A percentile compares a stretch with the other conserved stretches of the same genome.
These are phyloP conservation scores for Scomber colias DNA, from an alignment of 2,113 vertebrate species.

Conservation along the genomic window DNA sequence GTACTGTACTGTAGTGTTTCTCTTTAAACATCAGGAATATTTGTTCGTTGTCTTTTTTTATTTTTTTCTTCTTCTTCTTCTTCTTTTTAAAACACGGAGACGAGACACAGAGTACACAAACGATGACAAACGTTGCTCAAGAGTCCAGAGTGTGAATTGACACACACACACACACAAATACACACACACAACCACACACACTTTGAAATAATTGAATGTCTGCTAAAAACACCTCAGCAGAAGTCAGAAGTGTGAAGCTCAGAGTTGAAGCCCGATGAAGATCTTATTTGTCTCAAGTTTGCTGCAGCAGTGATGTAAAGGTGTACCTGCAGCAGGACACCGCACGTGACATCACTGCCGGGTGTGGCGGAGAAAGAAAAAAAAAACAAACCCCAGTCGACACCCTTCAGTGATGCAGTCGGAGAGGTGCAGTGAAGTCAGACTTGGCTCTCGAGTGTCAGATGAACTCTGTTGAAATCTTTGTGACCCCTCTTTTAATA, in stretches of 20 bases:
- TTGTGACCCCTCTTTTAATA: too few species aligned
- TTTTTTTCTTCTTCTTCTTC: slow-evolving; percentile 44
- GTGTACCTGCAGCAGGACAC: too few species aligned
- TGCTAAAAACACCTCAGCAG: slow-evolving; percentile 1
- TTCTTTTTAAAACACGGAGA: slow-evolving; percentile 68
- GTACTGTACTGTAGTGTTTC: slow-evolving; percentile 83
- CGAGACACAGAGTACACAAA: slow-evolving; percentile 70
- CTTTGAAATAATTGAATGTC: not conserved
- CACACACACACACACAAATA: not conserved
- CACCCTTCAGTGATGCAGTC: too few species aligned
- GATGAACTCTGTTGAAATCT: too few species aligned
- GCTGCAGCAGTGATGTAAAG: too few species aligned
- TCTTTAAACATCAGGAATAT: slow-evolving; percentile 78
- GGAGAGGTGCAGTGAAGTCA: too few species aligned
- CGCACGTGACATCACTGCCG: too few species aligned
- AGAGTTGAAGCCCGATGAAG: not conserved
- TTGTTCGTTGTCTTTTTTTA: slow-evolving; percentile 68
- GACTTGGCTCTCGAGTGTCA: too few species aligned
- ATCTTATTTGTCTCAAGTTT: too few species aligned
- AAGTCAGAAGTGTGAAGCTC: not conserved
- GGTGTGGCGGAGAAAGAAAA: too few species aligned
- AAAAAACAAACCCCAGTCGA: too few species aligned
- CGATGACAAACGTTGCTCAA: slow-evolving; percentile 61
- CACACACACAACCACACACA: slow-evolving; percentile 30
- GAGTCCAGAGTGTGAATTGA: slow-evolving; percentile 57